Evolutionary conservation across 23 tunicate genomes (phyloP).

Genomic region (Styela clava): DNA sequence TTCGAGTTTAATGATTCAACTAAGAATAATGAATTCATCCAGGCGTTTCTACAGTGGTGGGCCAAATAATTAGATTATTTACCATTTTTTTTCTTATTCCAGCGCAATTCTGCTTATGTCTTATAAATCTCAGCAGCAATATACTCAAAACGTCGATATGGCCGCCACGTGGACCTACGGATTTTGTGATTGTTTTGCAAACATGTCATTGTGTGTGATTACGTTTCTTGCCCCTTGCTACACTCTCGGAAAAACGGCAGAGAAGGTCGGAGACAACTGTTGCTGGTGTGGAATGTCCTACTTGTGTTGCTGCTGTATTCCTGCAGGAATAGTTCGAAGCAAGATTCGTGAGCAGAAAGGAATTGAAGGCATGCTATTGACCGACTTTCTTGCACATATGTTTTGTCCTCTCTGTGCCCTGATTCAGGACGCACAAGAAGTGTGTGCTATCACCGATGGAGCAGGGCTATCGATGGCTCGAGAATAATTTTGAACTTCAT

Average conservation of each 20-base stretch:
- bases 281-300: conserved; percentile 52
- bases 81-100: not conserved
- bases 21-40: no score
- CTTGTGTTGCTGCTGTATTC: conserved; percentile 36
- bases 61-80: no score
- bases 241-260: conserved; percentile 59
- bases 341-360: conserved; percentile 43
- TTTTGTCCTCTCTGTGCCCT: conserved; percentile 66
- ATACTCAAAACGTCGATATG: not conserved
- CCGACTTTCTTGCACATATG: conserved; percentile 37
- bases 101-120: not conserved
- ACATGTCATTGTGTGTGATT: conserved; percentile 31
- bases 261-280: conserved; percentile 47
- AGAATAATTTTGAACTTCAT: not conserved
- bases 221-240: conserved; percentile 56
- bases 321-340: conserved; percentile 43
- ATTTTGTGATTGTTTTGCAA: conserved; percentile 43
- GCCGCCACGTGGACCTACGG: conserved; percentile 16
- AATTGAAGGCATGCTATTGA: conserved; percentile 34
- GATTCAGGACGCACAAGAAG: conserved; percentile 58
- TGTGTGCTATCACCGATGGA: conserved; percentile 16
- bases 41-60: no score
- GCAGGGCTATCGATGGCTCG: conserved; percentile 35
- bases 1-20: no score
- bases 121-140: not conserved